Base-by-base conservation (phyloP, 2,797 vertebrate genomes). In the Ambastaia sidthimunki region DNA sequence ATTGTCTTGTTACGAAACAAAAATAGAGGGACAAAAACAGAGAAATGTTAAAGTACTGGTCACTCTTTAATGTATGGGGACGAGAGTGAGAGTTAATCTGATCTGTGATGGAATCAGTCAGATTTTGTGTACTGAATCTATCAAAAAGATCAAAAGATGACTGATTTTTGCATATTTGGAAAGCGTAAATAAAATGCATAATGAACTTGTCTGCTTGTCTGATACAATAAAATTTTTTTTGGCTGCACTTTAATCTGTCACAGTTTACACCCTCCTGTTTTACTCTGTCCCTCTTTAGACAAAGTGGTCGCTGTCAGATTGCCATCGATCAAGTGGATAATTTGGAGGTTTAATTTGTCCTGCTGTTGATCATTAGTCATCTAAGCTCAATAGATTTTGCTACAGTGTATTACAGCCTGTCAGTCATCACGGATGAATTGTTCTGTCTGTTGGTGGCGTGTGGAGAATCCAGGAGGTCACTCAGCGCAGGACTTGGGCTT, bases 351-450 rank as follows among this genome's bases (percentile, higher is more conserved):
- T 85, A 44, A 80, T 82, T 69, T 16, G 7, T 76, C 37, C 37
- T 66, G 52, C 73, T 80, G 73, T 68, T 5, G 68, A 59, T 34
- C 75, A 75, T 83, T 80, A 76, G 76, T 86, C 78, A 81, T 76
- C 68, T 70, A 48, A 80, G 57, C 48, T 83, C 60, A 47, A 57
- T 62, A 25, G 41, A 16, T 19, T 63, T 34, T 11, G 37, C 52
- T 19, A 18, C 73, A 57, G 67, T 78, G 80, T 52, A 77, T 74
- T 63, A 71, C 62, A 19, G 55, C 23, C 71, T 41, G 31, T 52
- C 28, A 52, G 41, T 60, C 31, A 48, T 66, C 62, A 11, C 12
- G 76, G 72, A 76, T 50, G 0, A 21, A 37, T 37, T 37, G 34
- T 37, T 37, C 5, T 37, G 34, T 37, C 34, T 37, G 34, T 37